These are phyloP conservation scores for Adrianichthys oophorus DNA, from an alignment of 2,797 vertebrate species.

Conservation along the genomic window DNA sequence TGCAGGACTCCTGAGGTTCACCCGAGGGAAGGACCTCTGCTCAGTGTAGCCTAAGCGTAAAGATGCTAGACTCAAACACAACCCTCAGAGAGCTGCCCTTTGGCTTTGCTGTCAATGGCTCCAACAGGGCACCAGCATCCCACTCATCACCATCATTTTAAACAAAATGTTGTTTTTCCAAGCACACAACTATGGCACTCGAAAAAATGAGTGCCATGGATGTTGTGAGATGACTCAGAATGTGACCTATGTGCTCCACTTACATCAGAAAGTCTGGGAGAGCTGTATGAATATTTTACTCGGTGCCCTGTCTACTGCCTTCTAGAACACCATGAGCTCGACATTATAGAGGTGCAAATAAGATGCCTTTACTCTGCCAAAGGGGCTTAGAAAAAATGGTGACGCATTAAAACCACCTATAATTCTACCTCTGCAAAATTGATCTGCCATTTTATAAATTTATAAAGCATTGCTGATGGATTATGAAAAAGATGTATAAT, in stretches of 20 bases:
- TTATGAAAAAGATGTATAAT: no score
- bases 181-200: background rate
- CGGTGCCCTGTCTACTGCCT: conserved; percentile 3
- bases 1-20: conserved; percentile 1
- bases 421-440: background rate
- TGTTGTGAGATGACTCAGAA: conserved; percentile 6
- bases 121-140: background rate
- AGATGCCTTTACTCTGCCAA: background rate
- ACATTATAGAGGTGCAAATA: background rate
- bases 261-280: conserved; percentile 15
- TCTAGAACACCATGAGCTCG: background rate
- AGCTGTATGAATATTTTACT: conserved; percentile 15
- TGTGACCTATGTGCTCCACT: conserved; percentile 16
- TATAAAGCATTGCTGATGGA: no score
- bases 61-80: conserved; percentile 10
- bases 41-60: background rate
- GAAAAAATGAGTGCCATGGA: background rate
- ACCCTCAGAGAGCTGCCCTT: background rate
- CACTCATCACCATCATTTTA: conserved; percentile 4
- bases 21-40: background rate
- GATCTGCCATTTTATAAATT: background rate
- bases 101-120: conserved; percentile 1
- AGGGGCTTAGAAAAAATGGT: background rate
- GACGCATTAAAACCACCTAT: background rate
- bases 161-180: conserved; percentile 5